Percentiles rank a stretch among this genome's conserved stretches.
phyloP scores from a whole-genome alignment of 2,888 invertebrate species.

The Zootermopsis nevadensis region DNA sequence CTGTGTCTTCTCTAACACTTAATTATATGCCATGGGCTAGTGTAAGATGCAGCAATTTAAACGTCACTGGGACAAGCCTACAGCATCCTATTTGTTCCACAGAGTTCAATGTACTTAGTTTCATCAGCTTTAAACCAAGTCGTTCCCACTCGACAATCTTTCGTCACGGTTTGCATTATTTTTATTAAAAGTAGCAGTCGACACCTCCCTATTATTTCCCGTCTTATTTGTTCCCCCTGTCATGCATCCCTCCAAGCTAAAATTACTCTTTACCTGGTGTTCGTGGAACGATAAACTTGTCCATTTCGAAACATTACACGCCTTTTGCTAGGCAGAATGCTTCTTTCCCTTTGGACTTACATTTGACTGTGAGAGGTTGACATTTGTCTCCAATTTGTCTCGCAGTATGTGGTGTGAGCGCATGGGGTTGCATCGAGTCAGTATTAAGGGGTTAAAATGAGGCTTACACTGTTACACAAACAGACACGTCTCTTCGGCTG shows the following conservation, averaged over 20 bases:
- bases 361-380: constrained; percentile 21
- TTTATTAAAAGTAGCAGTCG: constrained; percentile 26
- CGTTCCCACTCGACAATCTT: background rate
- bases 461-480: background rate
- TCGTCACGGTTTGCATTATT: constrained; percentile 28
- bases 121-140: background rate
- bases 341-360: constrained; percentile 6
- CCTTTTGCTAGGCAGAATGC: constrained; percentile 28
- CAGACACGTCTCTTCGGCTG: background rate
- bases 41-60: background rate
- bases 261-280: constrained; percentile 33
- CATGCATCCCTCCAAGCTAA: background rate
- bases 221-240: background rate
- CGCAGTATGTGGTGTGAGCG: constrained; percentile 15
- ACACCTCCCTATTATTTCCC: constrained; percentile 15
- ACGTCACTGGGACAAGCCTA: background rate
- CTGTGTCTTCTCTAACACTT: background rate
- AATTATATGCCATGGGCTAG: background rate
- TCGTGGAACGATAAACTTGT: constrained; percentile 23
- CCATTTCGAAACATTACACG: constrained; percentile 38
- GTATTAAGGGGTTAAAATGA: background rate
- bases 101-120: background rate
- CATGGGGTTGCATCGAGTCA: background rate
- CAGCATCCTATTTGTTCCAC: background rate
- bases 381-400: constrained; percentile 33